Conservation (phyloP, 2,888 invertebrate species). For the Xylota segnis region DNA sequence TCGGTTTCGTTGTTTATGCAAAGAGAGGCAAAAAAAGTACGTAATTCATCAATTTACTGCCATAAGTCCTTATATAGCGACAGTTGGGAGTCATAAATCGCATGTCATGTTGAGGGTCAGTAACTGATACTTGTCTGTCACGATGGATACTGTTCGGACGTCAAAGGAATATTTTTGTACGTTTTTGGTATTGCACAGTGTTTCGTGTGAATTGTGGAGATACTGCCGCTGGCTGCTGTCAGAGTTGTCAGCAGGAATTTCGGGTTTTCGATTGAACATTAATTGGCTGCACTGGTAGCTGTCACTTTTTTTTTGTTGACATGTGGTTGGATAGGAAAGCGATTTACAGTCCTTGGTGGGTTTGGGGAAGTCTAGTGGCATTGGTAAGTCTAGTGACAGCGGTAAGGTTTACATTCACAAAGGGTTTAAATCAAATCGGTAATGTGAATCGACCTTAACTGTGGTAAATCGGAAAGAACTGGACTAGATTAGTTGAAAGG, state of each 20-base stretch:
- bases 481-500: too few species aligned
- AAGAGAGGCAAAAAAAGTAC: background rate
- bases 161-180: background rate
- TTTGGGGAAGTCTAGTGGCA: background rate
- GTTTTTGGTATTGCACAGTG: background rate
- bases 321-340: background rate
- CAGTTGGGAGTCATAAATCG: constrained; percentile 7
- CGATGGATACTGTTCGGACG: background rate
- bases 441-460: too few species aligned
- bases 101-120: constrained; percentile 28
- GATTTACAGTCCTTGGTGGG: background rate
- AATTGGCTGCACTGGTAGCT: background rate
- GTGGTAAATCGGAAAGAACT: too few species aligned
- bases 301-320: background rate
- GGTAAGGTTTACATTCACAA: too few species aligned
- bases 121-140: constrained; percentile 1
- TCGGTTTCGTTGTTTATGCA: background rate
- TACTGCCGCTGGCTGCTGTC: background rate
- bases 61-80: constrained; percentile 17
- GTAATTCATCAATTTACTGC: constrained; percentile 3
- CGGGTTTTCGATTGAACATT: background rate
- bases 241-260: background rate
- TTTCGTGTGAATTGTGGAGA: background rate
- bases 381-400: too few species aligned
- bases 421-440: too few species aligned